Conservation (phyloP, 2,797 vertebrate genomes). For the Labroides dimidiatus region DNA sequence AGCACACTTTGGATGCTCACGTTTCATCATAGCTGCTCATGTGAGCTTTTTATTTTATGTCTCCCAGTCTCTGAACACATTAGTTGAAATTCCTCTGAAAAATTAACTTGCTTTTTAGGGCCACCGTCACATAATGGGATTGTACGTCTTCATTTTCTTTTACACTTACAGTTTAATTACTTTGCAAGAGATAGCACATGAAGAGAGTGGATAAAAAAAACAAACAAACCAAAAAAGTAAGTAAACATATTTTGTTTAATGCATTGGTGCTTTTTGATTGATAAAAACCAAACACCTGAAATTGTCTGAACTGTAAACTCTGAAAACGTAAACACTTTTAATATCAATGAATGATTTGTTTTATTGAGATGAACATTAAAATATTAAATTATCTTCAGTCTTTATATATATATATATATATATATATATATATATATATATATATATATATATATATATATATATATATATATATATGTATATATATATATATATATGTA, state of each 20-base stretch:
- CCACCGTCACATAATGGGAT: constrained; percentile 73
- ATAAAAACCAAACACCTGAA: neutral
- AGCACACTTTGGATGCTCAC: constrained; percentile 57
- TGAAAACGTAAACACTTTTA: too few species aligned
- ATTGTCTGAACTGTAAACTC: too few species aligned
- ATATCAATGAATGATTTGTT: too few species aligned
- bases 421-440: too few species aligned
- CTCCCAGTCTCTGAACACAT: constrained; percentile 72
- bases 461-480: too few species aligned
- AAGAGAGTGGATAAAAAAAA: constrained; percentile 29
- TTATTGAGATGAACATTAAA: too few species aligned
- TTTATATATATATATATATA: too few species aligned
- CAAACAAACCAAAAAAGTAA: constrained; percentile 2
- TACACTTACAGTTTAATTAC: constrained; percentile 72
- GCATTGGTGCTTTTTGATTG: neutral
- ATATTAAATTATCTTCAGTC: neutral
- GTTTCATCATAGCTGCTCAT: constrained; percentile 62
- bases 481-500: too few species aligned
- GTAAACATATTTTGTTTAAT: constrained; percentile 16
- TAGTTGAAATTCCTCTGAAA: constrained; percentile 73
- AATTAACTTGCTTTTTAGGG: constrained; percentile 79
- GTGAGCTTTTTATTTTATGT: constrained; percentile 72
- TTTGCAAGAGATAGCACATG: constrained; percentile 55
- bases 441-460: too few species aligned
- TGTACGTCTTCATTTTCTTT: constrained; percentile 56